Evolutionary conservation across 1,140 invertebrate genomes (phyloP).

Genomic region (Zeugodacus cucurbitae): DNA sequence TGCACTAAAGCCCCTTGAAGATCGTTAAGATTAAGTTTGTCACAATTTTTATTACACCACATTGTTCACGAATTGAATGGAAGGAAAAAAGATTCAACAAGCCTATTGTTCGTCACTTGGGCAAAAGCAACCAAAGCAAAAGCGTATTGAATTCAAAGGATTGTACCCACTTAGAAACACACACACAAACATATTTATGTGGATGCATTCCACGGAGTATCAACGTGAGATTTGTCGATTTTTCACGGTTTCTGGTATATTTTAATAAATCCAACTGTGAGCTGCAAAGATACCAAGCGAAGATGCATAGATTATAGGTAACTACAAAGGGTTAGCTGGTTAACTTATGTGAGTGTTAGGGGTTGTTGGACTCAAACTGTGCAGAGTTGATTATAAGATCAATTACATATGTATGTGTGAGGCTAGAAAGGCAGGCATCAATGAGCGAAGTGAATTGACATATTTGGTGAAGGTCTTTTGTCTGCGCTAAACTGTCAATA

Average conservation of each 20-base stretch:
- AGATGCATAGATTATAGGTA: not conserved
- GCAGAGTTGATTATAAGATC: not conserved
- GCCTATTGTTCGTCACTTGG: not conserved
- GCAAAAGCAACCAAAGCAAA: not conserved
- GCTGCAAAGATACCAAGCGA: not conserved
- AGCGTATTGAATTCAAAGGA: conserved; percentile 26
- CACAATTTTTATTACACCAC: conserved; percentile 24
- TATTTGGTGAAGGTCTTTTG: conserved; percentile 7
- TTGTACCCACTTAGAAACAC: not conserved
- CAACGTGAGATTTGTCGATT: conserved; percentile 29
- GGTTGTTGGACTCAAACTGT: not conserved
- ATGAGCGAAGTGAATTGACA: conserved; percentile 23
- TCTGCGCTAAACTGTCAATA: conserved; percentile 32
- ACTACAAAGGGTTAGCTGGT: not conserved
- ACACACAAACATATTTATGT: not conserved
- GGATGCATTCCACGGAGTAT: not conserved
- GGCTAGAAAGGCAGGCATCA: not conserved
- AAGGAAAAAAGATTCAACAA: not conserved
- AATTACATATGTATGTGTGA: not conserved
- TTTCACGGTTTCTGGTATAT: conserved; percentile 36
- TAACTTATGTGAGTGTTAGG: not conserved
- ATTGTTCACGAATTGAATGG: not conserved
- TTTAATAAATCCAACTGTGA: conserved; percentile 4
- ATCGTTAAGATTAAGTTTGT: conserved; percentile 37
- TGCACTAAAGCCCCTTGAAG: not conserved